Evolutionary conservation across 2,113 vertebrate genomes (phyloP).

Genomic region (Mungos mungo): DNA sequence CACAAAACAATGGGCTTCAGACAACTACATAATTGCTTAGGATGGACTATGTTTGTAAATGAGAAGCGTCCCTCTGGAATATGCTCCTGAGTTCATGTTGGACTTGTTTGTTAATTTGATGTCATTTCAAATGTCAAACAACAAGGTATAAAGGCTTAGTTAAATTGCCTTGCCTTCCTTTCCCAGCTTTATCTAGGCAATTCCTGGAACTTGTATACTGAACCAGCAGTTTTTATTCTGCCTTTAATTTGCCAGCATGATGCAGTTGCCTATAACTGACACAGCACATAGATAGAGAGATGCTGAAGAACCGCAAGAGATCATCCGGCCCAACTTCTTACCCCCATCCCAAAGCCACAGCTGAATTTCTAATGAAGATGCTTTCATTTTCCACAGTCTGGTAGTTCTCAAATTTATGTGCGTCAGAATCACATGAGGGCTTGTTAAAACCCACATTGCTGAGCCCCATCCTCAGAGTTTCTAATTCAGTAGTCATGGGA

Average conservation of each 20-base stretch:
- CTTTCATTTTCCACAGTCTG: neutral
- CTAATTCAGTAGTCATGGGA: neutral
- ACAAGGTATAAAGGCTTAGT: neutral
- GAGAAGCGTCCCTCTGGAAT: constrained; percentile 9
- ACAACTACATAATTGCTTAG: neutral
- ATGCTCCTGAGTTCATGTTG: neutral
- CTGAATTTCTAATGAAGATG: neutral
- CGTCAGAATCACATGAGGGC: neutral
- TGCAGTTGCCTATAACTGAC: neutral
- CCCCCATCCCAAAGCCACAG: neutral
- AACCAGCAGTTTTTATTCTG: neutral
- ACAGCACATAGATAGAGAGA: neutral
- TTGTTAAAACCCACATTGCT: neutral
- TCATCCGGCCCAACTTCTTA: neutral
- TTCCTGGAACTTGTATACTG: neutral
- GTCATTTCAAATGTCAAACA: neutral
- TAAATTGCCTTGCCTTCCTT: neutral
- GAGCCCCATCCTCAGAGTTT: neutral
- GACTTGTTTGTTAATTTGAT: neutral
- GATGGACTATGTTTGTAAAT: neutral
- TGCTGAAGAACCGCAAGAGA: neutral
- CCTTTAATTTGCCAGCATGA: neutral
- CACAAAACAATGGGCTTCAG: neutral
- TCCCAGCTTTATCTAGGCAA: neutral
- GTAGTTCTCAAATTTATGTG: neutral